A percentile compares a stretch with the other conserved stretches of the same genome.
phyloP scores from a whole-genome alignment of 2,797 vertebrate genomes.

The Gymnothorax javanicus region DNA sequence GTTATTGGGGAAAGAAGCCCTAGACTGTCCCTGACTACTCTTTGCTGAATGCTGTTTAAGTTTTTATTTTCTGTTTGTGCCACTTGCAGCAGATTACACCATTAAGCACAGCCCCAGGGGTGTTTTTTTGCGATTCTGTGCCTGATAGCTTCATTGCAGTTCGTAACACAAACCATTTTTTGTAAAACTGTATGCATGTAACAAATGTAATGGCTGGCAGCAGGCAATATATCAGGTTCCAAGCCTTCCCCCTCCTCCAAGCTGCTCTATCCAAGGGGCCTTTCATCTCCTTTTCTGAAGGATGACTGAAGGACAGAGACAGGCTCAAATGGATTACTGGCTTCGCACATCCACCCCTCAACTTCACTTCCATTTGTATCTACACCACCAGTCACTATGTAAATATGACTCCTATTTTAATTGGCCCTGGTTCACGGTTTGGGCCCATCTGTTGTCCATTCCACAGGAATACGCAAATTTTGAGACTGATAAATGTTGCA shows the following conservation, averaged over 20 bases:
- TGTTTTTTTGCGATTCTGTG: too few relatives aligned
- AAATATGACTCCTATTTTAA: constrained; percentile 8
- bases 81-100: too few relatives aligned
- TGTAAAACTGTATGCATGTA: background rate
- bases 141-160: too few relatives aligned
- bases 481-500: background rate
- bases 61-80: too few relatives aligned
- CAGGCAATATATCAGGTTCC: background rate
- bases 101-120: too few relatives aligned
- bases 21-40: too few relatives aligned
- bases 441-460: background rate
- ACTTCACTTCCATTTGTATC: background rate
- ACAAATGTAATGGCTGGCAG: background rate
- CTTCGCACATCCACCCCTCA: background rate
- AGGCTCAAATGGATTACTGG: background rate
- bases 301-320: background rate
- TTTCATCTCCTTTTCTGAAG: background rate
- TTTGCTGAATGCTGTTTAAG: too few relatives aligned
- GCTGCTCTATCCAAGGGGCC: background rate
- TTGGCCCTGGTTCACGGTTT: background rate
- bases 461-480: background rate
- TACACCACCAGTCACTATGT: background rate
- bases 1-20: too few relatives aligned
- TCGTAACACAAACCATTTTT: too few relatives aligned
- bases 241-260: background rate